Percentiles rank a stretch among this genome's conserved stretches.
phyloP scores from a whole-genome alignment of 2,113 vertebrate species.

The Mormyrus lacerda region DNA sequence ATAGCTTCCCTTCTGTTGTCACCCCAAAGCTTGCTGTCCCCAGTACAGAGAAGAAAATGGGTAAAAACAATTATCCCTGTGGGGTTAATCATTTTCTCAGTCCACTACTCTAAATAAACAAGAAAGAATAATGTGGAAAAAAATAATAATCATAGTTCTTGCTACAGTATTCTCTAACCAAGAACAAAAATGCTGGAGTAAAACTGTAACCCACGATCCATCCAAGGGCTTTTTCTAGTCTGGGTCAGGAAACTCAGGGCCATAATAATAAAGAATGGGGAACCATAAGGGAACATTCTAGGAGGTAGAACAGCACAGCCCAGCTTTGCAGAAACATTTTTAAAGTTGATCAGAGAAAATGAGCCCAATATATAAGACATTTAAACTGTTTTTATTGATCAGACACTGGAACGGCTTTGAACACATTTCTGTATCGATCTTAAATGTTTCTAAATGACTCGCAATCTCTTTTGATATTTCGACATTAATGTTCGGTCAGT shows the following conservation, averaged over 20 bases:
- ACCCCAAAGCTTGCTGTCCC: neutral
- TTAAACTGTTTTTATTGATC: neutral
- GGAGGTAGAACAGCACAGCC: neutral
- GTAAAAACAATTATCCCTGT: neutral
- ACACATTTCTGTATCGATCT: neutral
- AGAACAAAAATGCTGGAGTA: neutral
- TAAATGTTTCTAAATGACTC: neutral
- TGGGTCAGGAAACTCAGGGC: neutral
- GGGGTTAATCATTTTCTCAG: neutral
- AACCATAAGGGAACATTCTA: neutral
- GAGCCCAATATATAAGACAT: neutral
- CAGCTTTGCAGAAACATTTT: neutral
- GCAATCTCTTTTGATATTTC: neutral
- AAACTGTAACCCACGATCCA: neutral
- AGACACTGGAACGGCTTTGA: neutral
- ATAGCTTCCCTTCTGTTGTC: neutral
- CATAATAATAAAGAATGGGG: neutral
- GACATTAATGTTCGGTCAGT: neutral
- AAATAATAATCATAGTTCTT: neutral
- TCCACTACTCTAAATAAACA: neutral
- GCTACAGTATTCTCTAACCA: neutral
- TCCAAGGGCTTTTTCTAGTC: neutral
- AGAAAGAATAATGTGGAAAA: neutral
- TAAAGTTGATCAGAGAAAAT: neutral
- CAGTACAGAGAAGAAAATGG: neutral